Percentiles rank a stretch among this genome's conserved stretches.
Evolutionary conservation across 2,797 vertebrate species (phyloP).

Genomic region (Salmo trutta): DNA sequence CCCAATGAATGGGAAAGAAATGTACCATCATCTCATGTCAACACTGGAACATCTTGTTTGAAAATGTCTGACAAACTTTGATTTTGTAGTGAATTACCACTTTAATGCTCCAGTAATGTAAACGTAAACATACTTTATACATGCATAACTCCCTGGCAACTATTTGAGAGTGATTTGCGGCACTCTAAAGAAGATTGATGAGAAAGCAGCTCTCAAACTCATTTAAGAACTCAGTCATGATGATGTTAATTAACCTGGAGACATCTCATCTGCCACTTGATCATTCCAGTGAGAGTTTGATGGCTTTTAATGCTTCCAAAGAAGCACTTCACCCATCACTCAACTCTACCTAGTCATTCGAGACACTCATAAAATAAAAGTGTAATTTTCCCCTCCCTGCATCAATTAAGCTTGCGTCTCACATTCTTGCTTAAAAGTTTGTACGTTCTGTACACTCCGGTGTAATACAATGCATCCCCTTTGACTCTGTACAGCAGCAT

Average conservation of each 20-base stretch:
- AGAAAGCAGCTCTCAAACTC: constrained; percentile 16
- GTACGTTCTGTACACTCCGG: constrained; percentile 9
- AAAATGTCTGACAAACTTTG: not conserved
- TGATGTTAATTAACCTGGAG: constrained; percentile 45
- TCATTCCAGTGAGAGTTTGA: constrained; percentile 31
- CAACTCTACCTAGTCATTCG: constrained; percentile 18
- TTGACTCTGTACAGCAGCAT: constrained; percentile 13
- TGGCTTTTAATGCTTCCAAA: constrained; percentile 18
- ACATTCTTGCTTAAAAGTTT: constrained; percentile 12
- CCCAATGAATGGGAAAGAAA: too few relatives aligned
- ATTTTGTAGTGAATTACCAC: not conserved
- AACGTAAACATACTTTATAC: not conserved
- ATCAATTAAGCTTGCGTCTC: constrained; percentile 22
- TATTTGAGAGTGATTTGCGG: not conserved
- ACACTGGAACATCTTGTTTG: too few relatives aligned
- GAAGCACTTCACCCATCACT: constrained; percentile 28
- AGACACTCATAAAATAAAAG: constrained; percentile 30
- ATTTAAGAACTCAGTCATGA: constrained; percentile 21
- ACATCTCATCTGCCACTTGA: constrained; percentile 3
- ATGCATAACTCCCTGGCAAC: not conserved
- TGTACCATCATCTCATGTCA: not conserved
- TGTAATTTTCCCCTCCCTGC: constrained; percentile 26
- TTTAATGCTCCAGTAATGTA: not conserved
- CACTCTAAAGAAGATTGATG: not conserved
- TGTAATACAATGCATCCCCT: constrained; percentile 14